These are phyloP conservation scores for Lagenorhynchus albirostris DNA, from an alignment of 2,113 vertebrate genomes.

Conservation along the genomic window DNA sequence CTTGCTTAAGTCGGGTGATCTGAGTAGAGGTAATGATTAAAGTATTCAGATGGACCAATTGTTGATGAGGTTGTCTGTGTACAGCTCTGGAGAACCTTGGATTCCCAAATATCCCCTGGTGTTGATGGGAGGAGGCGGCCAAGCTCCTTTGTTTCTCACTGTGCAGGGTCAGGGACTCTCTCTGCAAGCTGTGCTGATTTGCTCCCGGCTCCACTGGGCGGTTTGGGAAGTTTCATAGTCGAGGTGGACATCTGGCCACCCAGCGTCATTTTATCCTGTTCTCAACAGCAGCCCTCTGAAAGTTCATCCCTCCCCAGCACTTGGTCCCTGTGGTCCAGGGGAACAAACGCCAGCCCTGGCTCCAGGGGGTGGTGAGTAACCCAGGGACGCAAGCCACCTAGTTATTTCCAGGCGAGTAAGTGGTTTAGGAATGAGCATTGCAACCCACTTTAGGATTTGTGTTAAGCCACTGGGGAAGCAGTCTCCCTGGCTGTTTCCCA, in stretches of 20 bases:
- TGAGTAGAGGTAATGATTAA: neutral
- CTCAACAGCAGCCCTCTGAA: neutral
- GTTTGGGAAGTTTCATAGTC: neutral
- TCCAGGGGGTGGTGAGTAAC: neutral
- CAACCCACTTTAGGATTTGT: neutral
- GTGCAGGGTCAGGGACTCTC: neutral
- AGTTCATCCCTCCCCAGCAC: neutral
- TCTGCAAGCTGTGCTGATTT: neutral
- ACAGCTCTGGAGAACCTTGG: neutral
- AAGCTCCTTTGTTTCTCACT: neutral
- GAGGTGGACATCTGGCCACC: neutral
- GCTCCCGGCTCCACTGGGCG: neutral
- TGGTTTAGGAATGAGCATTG: neutral
- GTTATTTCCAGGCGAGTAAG: neutral
- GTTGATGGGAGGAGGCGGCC: neutral
- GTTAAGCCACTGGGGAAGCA: neutral
- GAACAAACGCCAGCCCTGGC: neutral
- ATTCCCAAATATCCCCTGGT: neutral
- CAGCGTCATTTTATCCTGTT: neutral
- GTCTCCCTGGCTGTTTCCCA: neutral
- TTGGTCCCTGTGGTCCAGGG: neutral
- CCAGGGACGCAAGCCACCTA: neutral
- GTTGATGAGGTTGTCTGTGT: neutral
- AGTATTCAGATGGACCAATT: neutral
- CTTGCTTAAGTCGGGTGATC: neutral